A percentile compares a stretch with the other conserved stretches of the same genome.
phyloP scores from a whole-genome alignment of 2,113 vertebrate species.

The Pterocles burchelli region DNA sequence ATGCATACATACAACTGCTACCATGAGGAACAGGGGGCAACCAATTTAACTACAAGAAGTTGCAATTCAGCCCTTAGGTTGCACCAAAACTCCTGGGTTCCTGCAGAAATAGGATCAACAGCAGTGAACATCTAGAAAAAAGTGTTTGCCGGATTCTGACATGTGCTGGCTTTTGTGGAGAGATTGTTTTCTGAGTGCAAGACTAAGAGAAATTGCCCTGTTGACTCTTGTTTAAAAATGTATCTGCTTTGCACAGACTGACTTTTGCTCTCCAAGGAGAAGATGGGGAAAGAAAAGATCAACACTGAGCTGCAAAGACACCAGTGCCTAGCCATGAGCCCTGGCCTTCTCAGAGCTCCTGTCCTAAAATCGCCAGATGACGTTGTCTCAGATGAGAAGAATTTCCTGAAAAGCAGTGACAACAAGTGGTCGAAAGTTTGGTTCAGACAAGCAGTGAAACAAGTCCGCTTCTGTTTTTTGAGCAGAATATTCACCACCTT shows the following conservation, averaged over 20 bases:
- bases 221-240: neutral
- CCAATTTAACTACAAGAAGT: neutral
- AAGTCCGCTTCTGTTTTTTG: neutral
- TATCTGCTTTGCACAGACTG: neutral
- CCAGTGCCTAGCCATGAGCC: fast-evolving
- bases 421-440: neutral
- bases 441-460: neutral
- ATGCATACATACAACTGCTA: neutral
- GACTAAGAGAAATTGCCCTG: neutral
- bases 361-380: neutral
- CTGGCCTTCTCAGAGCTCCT: neutral
- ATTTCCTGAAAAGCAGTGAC: constrained; percentile 56
- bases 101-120: neutral
- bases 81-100: neutral
- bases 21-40: neutral
- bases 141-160: neutral
- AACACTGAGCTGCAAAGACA: neutral
- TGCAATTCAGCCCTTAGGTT: neutral
- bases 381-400: fast-evolving
- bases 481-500: constrained; percentile 26
- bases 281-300: neutral
- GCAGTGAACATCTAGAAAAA: neutral
- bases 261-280: neutral
- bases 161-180: neutral
- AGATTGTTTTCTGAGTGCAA: neutral